phyloP scores from a whole-genome alignment of 2,888 invertebrate species.

The Lepidochrysops patricia region DNA sequence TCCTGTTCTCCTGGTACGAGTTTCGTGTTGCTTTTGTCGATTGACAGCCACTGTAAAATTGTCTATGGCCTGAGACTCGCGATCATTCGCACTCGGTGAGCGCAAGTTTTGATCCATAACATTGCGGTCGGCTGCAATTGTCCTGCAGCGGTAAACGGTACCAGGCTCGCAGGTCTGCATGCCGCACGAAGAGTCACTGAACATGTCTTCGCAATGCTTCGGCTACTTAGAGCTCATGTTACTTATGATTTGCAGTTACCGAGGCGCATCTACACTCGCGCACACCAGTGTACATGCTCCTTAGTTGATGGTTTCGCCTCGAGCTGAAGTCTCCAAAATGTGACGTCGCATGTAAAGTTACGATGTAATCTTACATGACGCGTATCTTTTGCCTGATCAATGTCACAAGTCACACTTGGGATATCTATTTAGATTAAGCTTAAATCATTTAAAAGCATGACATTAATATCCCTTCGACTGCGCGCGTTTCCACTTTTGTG shows the following conservation, averaged over 20 bases:
- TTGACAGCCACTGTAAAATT: not conserved
- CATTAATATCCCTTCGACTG: constrained; percentile 58
- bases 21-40: not conserved
- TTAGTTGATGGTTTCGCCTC: constrained; percentile 33
- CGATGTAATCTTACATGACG: constrained; percentile 64
- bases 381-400: constrained; percentile 63
- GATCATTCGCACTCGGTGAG: not conserved
- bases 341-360: constrained; percentile 63
- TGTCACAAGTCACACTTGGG: constrained; percentile 62
- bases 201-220: constrained; percentile 10
- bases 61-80: not conserved
- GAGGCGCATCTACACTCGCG: constrained; percentile 3
- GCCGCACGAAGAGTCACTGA: constrained; percentile 6
- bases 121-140: not conserved
- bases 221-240: constrained; percentile 12
- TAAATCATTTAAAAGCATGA: constrained; percentile 66
- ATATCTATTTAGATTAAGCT: constrained; percentile 64
- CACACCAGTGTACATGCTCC: constrained; percentile 1
- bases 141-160: not conserved
- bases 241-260: constrained; percentile 8
- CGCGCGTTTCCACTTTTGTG: constrained; percentile 14
- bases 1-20: not conserved
- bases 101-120: not conserved
- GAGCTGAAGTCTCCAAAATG: constrained; percentile 46
- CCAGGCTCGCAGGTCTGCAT: not conserved